Conservation (phyloP, 1,140 invertebrate species). For the Macrobrachium rosenbergii region DNA sequence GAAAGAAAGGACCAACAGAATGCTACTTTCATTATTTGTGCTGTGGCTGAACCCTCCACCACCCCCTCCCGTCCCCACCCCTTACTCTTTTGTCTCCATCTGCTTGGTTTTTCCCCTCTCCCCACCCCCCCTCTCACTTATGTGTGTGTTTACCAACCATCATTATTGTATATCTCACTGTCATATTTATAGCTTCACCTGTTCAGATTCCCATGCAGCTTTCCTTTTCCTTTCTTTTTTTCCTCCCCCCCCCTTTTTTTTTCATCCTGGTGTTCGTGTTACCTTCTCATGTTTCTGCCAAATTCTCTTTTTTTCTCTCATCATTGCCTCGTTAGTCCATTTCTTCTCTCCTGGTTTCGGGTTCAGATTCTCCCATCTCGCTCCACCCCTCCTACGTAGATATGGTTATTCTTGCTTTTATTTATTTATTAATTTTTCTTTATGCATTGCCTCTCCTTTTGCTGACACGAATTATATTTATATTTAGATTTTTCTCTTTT, state of each 20-base stretch:
- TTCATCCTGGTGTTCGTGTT: background rate
- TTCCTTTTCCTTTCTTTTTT: background rate
- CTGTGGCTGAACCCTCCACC: background rate
- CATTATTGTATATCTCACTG: too few relatives aligned
- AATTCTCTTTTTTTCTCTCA: too few relatives aligned
- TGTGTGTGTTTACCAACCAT: background rate
- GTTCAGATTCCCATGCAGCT: too few relatives aligned
- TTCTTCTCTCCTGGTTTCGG: background rate
- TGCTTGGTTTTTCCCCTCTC: background rate
- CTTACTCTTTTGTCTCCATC: background rate
- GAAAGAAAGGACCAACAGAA: background rate
- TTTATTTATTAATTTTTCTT: conserved; percentile 5
- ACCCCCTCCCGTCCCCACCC: background rate
- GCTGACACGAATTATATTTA: too few relatives aligned
- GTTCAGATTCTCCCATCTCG: background rate
- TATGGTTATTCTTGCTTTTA: conserved; percentile 8
- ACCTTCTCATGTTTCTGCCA: background rate
- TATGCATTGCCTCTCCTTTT: background rate
- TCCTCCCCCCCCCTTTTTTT: background rate
- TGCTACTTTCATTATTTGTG: background rate
- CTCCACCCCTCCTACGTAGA: background rate
- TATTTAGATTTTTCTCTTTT: too few relatives aligned
- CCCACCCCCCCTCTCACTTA: background rate
- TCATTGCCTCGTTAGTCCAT: background rate
- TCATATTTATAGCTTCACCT: too few relatives aligned